phyloP scores from a whole-genome alignment of 2,888 invertebrate species.

The Drosophila limbata region DNA sequence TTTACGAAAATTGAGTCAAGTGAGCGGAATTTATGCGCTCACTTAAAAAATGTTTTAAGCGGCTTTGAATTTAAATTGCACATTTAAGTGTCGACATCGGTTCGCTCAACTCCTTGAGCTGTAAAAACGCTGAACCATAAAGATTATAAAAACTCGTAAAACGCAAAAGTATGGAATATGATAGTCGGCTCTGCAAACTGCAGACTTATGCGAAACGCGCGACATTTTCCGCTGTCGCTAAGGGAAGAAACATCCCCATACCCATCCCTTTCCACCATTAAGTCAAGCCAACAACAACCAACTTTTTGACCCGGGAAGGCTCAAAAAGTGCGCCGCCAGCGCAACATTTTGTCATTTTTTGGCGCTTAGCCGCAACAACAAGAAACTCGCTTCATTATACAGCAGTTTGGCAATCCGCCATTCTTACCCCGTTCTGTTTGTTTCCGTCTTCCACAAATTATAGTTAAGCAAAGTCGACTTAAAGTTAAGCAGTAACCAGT shows the following conservation, averaged over 20 bases:
- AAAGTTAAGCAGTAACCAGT: neutral
- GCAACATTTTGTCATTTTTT: constrained; percentile 63
- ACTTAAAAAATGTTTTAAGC: constrained; percentile 63
- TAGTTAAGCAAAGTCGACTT: constrained; percentile 1
- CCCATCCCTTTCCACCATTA: neutral
- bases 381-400: constrained; percentile 58
- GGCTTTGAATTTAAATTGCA: constrained; percentile 79
- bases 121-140: constrained; percentile 69
- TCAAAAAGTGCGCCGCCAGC: constrained; percentile 53
- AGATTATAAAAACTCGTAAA: constrained; percentile 74
- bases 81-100: constrained; percentile 55
- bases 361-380: constrained; percentile 55
- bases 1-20: constrained; percentile 72
- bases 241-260: neutral
- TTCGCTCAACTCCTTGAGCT: constrained; percentile 63
- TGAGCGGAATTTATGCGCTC: constrained; percentile 46
- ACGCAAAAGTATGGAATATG: constrained; percentile 58
- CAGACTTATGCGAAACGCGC: constrained; percentile 64
- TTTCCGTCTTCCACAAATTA: too few species aligned
- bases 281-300: neutral
- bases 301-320: constrained; percentile 20
- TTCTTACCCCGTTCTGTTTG: neutral
- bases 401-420: constrained; percentile 38
- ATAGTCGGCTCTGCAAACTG: constrained; percentile 66
- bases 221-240: constrained; percentile 43